phyloP scores from a whole-genome alignment of 2,113 vertebrate species.

The Promerops cafer region DNA sequence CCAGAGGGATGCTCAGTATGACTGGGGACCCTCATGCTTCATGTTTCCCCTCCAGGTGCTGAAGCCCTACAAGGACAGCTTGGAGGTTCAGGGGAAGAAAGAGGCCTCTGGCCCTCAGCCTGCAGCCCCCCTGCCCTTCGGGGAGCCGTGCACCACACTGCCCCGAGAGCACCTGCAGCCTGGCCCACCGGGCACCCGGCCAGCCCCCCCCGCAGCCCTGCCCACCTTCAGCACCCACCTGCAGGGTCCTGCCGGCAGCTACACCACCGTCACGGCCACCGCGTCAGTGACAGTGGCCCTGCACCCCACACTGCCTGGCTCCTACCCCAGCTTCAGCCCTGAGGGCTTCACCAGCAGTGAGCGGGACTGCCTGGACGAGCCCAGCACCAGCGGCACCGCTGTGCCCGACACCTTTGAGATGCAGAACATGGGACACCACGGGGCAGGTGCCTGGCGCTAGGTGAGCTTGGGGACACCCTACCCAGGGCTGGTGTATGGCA shows the following conservation, averaged over 20 bases:
- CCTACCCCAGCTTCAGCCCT: conserved; percentile 81
- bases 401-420: conserved; percentile 66
- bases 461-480: not conserved
- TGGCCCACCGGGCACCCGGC: conserved; percentile 11
- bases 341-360: conserved; percentile 78
- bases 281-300: conserved; percentile 92
- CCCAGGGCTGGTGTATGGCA: not conserved
- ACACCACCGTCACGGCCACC: conserved; percentile 87
- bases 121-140: not conserved
- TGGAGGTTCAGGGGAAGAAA: conserved; percentile 33
- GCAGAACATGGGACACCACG: conserved; percentile 71
- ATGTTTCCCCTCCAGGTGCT: not conserved
- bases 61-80: conserved; percentile 66
- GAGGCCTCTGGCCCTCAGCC: not conserved
- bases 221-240: conserved; percentile 65
- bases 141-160: not conserved
- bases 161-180: conserved; percentile 63
- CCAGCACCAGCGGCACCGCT: not conserved
- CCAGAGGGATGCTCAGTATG: not conserved
- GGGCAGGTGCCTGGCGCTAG: not conserved
- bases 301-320: conserved; percentile 86
- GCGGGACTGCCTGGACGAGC: conserved; percentile 75
- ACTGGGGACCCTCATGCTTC: not conserved
- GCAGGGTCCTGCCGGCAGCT: conserved; percentile 69
- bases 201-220: conserved; percentile 66